Base-by-base conservation (phyloP, 2,888 invertebrate genomes). In the Dasysyrphus tricinctus region DNA sequence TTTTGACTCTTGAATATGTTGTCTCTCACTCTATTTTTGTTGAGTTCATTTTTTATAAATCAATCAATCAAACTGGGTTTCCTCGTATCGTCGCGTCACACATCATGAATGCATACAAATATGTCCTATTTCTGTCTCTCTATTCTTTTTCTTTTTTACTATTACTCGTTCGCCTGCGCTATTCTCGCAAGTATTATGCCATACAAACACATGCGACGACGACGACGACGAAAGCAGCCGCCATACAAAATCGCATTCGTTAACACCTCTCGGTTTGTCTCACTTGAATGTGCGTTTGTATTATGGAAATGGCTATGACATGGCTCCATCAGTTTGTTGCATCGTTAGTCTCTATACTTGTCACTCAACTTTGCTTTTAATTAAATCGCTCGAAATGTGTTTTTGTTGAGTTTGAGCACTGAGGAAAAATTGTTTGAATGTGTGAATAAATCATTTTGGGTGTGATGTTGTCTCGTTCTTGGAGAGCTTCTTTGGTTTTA, bases 201-300 rank as follows among this genome's bases (percentile, higher is more conserved):
- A 12, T 74, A 63, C 63, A 51, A 37, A 44, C 42, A 74, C 56
- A 63, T 16, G 16, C 14, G 4, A 6, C 1, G 6, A n/a, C 14
- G 6, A n/a, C 14, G 42, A 1, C n/a, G 5, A 3, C 3, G 7
- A 3, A 7, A 3, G 47, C 6, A 14, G 65, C 19, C 6, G 51
- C 39, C 44, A 47, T 39, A 65, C 42, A 51, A 72, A 56, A 67
- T 84, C 34, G 47, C 24, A 77, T 85, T 85, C 74, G 77, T 85
- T 81, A 81, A 77, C 85, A 85, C 81, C 85, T 84, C 81, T 85
- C 69, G n/a, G 47, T 81, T 77, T 85, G 81, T 85, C 81, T 85
- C 81, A 63, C 85, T 85, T 81, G 61, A 80, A 51, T 76, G 29
- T 69, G 65, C 54, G 61, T 49, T 24, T 24, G 24, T 24, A 24